A percentile compares a stretch with the other conserved stretches of the same genome.
Conservation (phyloP, 2,888 invertebrate genomes). For the Pheosia gnoma region DNA sequence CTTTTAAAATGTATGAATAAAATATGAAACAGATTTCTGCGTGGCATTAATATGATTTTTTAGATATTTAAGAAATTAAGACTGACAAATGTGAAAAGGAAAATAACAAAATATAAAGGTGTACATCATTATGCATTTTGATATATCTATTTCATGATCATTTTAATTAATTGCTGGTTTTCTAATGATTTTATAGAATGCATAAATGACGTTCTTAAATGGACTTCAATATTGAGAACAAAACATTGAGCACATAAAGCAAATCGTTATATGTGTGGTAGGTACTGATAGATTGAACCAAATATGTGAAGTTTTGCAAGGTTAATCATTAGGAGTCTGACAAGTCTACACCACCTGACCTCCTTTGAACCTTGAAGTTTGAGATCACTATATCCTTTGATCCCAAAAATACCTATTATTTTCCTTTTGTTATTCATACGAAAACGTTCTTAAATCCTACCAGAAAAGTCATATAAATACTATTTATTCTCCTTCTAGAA, state of each 20-base stretch:
- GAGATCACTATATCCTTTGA: background rate
- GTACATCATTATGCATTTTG: too few relatives aligned
- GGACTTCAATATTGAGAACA: too few relatives aligned
- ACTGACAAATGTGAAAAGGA: conserved; percentile 10
- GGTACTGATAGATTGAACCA: background rate
- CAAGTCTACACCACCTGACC: background rate
- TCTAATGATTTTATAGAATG: background rate
- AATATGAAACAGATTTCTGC: conserved; percentile 16
- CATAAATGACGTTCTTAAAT: too few relatives aligned
- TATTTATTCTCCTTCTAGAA: too few relatives aligned
- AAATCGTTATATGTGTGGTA: too few relatives aligned
- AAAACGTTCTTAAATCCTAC: too few relatives aligned
- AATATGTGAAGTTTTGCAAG: background rate
- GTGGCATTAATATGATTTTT: conserved; percentile 1
- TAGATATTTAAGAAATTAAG: conserved; percentile 15
- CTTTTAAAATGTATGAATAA: conserved; percentile 18
- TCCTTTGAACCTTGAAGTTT: background rate
- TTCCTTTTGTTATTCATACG: too few relatives aligned
- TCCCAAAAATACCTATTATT: background rate
- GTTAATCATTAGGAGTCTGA: background rate
- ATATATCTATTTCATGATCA: background rate
- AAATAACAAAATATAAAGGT: conserved; percentile 11
- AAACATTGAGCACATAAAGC: too few relatives aligned
- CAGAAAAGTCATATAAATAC: too few relatives aligned
- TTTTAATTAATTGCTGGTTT: background rate